Evolutionary conservation across 2,797 vertebrate species (phyloP).

Genomic region (Buphagus erythrorhynchus): DNA sequence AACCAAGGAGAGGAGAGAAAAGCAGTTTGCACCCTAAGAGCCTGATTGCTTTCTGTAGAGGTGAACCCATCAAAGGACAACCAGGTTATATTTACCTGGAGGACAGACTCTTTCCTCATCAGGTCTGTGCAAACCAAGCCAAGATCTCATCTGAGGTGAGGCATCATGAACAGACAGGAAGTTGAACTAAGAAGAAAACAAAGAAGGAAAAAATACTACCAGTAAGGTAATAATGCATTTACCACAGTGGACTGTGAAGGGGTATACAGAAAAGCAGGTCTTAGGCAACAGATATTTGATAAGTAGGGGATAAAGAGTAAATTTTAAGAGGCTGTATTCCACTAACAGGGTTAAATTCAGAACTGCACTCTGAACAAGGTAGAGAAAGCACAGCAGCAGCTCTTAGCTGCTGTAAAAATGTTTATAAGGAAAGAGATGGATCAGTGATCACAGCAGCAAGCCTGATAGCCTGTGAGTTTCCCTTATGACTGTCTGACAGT

Average conservation of each 20-base stretch:
- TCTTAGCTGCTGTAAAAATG: neutral
- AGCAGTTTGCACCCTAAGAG: neutral
- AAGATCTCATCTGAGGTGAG: neutral
- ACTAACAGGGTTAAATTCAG: neutral
- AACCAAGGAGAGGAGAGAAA: neutral
- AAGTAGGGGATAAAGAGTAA: neutral
- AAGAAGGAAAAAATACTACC: neutral
- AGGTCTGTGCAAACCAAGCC: neutral
- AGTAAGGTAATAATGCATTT: neutral
- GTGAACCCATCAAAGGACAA: accelerated
- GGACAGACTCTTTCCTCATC: neutral
- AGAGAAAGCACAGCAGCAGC: neutral
- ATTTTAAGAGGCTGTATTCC: neutral
- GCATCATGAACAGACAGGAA: neutral
- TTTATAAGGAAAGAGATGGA: neutral
- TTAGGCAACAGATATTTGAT: neutral
- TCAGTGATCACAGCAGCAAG: neutral
- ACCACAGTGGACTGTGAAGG: neutral
- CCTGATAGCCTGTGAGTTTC: neutral
- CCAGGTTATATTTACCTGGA: neutral
- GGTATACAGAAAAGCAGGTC: neutral
- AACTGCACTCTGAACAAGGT: neutral
- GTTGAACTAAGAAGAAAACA: neutral
- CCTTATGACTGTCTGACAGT: neutral
- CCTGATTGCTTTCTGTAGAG: neutral